Base-by-base conservation (phyloP, 2,888 invertebrate genomes). In the Synergus japonicus region DNA sequence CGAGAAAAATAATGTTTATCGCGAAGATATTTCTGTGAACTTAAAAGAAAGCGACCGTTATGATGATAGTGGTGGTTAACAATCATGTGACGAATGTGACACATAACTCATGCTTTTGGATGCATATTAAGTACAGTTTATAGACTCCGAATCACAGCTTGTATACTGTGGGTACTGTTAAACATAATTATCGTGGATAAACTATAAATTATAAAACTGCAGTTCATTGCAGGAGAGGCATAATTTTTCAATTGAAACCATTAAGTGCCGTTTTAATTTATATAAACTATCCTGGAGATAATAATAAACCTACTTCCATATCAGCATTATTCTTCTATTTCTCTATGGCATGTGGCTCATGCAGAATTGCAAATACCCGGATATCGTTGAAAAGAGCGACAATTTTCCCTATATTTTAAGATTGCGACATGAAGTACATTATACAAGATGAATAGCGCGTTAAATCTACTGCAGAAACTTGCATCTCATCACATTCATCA, bases 381-480 rank as follows among this genome's bases (percentile, higher is more conserved):
- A 73, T 49, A 73, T 73, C 49, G n/a, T 37, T 5, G 41, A 54
- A 8, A 60, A 73, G 10, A 73, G 49, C 73, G 73, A 73, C 73
- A 73, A 15, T 69, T 69, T 73, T 73, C 73, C 46, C 10, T 69
- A 67, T 65, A 67, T 54, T 69, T 37, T 37, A 49, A 49, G 49
- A 49, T 37, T 29, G 29, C 49, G 49, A 54, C 49, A n/a, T 69
- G 15, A 69, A 15, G 49, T 69, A 37, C 29, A 54, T 9, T 49
- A 1, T 49, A 7, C 29, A 29, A 66, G 66, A 43, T 43, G 41
- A 43, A 43, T n/a, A 41, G 43, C n/a, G 29, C n/a, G 67, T 43
- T 81, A 79, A 83, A 83, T 82, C 78, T 81, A 76, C 78, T 81
- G 69, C 78, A 81, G 82, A 83, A 83, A 82, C 83, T 82, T 76